Conservation (phyloP, 2,797 vertebrate genomes). For the Sebastolobus alascanus region DNA sequence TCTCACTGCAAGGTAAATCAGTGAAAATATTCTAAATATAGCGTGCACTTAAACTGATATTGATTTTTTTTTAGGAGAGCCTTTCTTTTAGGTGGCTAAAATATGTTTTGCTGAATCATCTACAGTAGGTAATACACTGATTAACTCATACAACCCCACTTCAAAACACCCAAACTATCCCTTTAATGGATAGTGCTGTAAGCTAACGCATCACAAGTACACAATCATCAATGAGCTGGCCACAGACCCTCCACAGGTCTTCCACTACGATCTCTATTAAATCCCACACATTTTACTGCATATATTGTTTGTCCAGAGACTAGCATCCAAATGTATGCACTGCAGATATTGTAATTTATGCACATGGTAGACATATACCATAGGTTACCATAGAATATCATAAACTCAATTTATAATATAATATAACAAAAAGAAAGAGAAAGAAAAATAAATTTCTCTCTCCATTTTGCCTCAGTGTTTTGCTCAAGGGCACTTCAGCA, state of each 20-base stretch:
- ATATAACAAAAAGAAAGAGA: neutral
- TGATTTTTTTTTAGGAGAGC: too few relatives aligned
- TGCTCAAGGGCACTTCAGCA: constrained; percentile 54
- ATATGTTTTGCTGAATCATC: too few relatives aligned
- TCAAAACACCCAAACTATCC: too few relatives aligned
- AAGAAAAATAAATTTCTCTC: neutral
- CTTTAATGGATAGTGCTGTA: neutral
- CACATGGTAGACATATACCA: neutral
- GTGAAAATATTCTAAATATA: too few relatives aligned
- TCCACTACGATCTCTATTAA: neutral
- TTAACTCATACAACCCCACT: too few relatives aligned
- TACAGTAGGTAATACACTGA: too few relatives aligned
- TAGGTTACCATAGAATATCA: neutral
- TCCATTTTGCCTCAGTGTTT: constrained; percentile 10
- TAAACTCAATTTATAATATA: constrained; percentile 9
- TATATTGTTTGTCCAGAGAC: neutral
- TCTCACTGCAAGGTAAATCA: too few relatives aligned
- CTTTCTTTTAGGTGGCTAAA: too few relatives aligned
- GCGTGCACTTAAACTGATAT: too few relatives aligned
- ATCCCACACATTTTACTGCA: neutral
- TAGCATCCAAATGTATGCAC: constrained; percentile 11
- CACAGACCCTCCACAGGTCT: neutral
- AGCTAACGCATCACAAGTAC: constrained; percentile 3
- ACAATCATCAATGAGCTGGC: neutral
- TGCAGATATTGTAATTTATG: constrained; percentile 27